Percentiles rank a stretch among this genome's conserved stretches.
These are phyloP conservation scores for Biston stratarius DNA, from an alignment of 2,888 invertebrate genomes.

Conservation along the genomic window DNA sequence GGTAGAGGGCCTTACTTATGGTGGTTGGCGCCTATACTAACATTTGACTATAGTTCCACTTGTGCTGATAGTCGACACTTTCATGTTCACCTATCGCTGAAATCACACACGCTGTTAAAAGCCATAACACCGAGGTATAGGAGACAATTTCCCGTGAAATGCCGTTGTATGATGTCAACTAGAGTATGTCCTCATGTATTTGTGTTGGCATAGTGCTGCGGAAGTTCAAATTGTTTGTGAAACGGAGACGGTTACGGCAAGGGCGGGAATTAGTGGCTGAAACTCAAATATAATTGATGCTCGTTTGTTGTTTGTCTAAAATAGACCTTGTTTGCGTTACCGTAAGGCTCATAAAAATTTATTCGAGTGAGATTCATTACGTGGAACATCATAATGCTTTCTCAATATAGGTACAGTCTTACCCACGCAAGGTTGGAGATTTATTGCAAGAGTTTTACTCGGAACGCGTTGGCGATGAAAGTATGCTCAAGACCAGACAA, in stretches of 20 bases:
- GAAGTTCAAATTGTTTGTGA: conserved; percentile 57
- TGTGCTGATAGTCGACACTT: conserved; percentile 23
- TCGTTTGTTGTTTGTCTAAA: conserved; percentile 49
- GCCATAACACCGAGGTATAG: conserved; percentile 7
- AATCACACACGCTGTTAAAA: conserved; percentile 10
- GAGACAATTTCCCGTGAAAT: conserved; percentile 7
- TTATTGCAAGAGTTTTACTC: conserved; percentile 26
- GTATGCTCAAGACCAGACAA: conserved; percentile 12
- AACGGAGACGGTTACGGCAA: conserved; percentile 48
- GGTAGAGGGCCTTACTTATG: conserved; percentile 38
- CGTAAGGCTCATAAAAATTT: conserved; percentile 18
- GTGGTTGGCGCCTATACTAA: conserved; percentile 27
- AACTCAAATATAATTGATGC: conserved; percentile 61
- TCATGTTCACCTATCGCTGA: conserved; percentile 6
- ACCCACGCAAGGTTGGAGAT: conserved; percentile 22
- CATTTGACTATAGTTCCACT: conserved; percentile 28
- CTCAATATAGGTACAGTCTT: conserved; percentile 24
- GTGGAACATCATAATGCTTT: conserved; percentile 32
- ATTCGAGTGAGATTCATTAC: conserved; percentile 19
- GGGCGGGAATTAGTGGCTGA: conserved; percentile 55
- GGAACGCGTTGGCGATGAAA: conserved; percentile 17
- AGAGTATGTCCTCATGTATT: conserved; percentile 44
- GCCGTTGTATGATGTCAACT: conserved; percentile 8
- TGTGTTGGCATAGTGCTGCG: conserved; percentile 46
- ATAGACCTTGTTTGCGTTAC: conserved; percentile 17